phyloP scores from a whole-genome alignment of 2,888 invertebrate genomes.

The Steinernema carpocapsae region DNA sequence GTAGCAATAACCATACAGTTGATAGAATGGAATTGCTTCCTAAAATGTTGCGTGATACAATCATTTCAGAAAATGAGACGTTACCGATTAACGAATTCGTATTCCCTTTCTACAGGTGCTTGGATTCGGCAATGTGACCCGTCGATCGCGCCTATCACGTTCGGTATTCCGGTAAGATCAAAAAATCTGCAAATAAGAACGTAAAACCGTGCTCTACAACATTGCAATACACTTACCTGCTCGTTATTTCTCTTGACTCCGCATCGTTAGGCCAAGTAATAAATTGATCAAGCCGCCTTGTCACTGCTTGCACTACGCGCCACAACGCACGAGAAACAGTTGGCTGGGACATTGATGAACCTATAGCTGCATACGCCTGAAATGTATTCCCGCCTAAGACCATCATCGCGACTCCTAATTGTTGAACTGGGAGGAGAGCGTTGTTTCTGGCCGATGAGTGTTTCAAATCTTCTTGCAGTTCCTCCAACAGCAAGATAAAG shows the following conservation, averaged over 20 bases:
- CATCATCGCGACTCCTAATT: not conserved
- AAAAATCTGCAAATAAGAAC: not conserved
- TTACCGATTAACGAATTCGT: not conserved
- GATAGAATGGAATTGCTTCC: not conserved
- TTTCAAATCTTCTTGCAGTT: not conserved
- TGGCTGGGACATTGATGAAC: not conserved
- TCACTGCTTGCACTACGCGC: not conserved
- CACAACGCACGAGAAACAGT: not conserved
- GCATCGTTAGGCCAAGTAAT: not conserved
- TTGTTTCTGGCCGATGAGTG: not conserved
- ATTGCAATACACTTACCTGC: not conserved
- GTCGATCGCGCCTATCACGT: not conserved
- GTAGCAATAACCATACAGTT: not conserved
- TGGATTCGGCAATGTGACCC: not conserved
- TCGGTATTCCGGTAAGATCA: not conserved
- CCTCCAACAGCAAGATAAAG: not conserved
- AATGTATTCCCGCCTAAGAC: conserved; percentile 10
- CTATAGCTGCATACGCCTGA: not conserved
- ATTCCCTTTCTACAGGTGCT: not conserved
- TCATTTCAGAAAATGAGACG: not conserved
- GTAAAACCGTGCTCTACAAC: not conserved
- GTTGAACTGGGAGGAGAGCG: not conserved
- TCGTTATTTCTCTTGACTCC: not conserved
- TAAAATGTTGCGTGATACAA: not conserved
- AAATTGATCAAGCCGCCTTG: not conserved